Percentiles rank a stretch among this genome's conserved stretches.
phyloP scores from a whole-genome alignment of 1,140 invertebrate genomes.

The Trichogramma pretiosum region DNA sequence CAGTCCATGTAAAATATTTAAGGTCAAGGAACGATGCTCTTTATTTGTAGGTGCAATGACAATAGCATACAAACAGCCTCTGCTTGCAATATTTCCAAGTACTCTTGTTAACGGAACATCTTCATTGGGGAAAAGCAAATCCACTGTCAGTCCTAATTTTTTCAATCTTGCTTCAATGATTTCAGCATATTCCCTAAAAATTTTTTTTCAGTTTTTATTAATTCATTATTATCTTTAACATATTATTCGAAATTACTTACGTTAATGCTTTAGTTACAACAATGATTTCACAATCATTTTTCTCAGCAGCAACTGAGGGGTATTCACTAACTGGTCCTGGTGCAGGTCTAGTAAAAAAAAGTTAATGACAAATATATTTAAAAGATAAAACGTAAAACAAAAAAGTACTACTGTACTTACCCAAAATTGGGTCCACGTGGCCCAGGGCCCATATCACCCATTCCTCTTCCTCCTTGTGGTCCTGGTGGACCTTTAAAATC shows the following conservation, averaged over 20 bases:
- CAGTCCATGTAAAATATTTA: conserved; percentile 83
- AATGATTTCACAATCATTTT: conserved; percentile 84
- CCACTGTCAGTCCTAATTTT: conserved; percentile 68
- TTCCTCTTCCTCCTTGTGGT: too few species aligned
- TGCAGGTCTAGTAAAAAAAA: conserved; percentile 10
- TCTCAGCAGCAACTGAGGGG: conserved; percentile 45
- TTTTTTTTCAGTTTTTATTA: not conserved
- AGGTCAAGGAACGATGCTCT: conserved; percentile 73
- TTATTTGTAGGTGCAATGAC: conserved; percentile 78
- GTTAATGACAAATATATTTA: not conserved
- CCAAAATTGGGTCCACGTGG: conserved; percentile 23
- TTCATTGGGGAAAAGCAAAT: conserved; percentile 82
- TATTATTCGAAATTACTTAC: conserved; percentile 47
- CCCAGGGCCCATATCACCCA: conserved; percentile 1
- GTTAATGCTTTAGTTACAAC: conserved; percentile 70
- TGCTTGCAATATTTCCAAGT: conserved; percentile 76
- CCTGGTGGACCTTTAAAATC: conserved; percentile 19
- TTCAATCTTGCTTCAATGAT: conserved; percentile 78
- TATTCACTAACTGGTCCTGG: conserved; percentile 24
- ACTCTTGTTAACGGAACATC: conserved; percentile 74
- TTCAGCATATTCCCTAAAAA: conserved; percentile 76
- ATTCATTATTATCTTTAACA: conserved; percentile 5
- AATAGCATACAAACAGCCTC: conserved; percentile 81
- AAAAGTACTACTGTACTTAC: too few species aligned
- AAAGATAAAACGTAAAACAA: too few species aligned